phyloP scores from a whole-genome alignment of 2,888 invertebrate species.

The Malacosoma neustria region DNA sequence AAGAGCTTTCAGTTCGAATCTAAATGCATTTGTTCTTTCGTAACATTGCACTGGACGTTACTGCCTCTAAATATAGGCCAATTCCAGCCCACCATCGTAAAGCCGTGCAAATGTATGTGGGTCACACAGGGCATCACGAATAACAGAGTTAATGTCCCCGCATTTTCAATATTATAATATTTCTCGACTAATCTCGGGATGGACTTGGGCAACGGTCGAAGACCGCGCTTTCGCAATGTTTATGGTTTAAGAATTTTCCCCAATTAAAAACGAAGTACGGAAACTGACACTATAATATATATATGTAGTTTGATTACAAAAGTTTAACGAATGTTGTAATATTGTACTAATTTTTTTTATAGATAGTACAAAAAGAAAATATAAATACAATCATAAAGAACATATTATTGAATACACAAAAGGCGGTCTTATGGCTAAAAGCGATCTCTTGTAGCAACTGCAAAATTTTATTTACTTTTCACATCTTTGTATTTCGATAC shows the following conservation, averaged over 20 bases:
- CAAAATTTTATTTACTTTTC: no score
- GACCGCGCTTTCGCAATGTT: neutral
- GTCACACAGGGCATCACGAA: conserved; percentile 47
- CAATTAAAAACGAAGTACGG: conserved; percentile 1
- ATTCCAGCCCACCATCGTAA: conserved; percentile 30
- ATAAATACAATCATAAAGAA: no score
- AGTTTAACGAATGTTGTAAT: no score
- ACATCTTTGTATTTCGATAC: no score
- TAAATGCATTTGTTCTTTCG: conserved; percentile 34
- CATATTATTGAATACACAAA: no score
- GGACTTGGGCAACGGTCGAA: neutral
- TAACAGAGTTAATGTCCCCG: conserved; percentile 33
- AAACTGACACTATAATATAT: no score
- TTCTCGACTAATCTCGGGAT: no score
- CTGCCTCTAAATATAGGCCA: conserved; percentile 58
- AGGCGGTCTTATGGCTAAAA: no score
- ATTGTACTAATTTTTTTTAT: no score
- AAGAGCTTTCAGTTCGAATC: conserved; percentile 1
- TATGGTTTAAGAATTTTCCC: neutral
- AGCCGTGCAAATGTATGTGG: conserved; percentile 56
- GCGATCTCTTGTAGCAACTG: no score
- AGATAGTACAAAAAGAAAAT: no score
- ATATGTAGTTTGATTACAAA: no score
- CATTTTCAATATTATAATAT: conserved; percentile 41
- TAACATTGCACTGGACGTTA: conserved; percentile 37